Percentiles rank a stretch among this genome's conserved stretches.
Evolutionary conservation across 2,113 vertebrate species (phyloP).

Genomic region (Scytalopus superciliaris): DNA sequence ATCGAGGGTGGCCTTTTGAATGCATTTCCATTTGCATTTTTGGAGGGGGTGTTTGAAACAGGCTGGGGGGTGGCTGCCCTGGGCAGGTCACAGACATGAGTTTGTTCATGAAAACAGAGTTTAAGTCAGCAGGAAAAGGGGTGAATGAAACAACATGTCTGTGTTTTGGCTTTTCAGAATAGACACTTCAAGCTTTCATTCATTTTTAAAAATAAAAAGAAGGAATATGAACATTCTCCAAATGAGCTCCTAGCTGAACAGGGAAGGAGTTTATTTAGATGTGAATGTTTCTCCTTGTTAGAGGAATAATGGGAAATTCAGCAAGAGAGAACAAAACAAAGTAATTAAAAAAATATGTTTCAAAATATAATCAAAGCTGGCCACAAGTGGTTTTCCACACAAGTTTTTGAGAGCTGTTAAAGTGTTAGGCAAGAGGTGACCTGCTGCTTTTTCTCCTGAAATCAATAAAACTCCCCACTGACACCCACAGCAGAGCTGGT

Average conservation of each 20-base stretch:
- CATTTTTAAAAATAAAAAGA: not conserved
- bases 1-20: not conserved
- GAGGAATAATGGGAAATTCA: not conserved
- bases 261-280: not conserved
- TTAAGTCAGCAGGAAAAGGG: not conserved
- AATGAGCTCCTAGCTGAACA: not conserved
- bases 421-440: not conserved
- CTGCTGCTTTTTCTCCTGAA: not conserved
- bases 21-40: not conserved
- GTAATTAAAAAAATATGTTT: not conserved
- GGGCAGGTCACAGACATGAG: too few relatives aligned
- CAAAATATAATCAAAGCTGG: not conserved
- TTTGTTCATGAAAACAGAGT: not conserved
- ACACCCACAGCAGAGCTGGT: accelerated
- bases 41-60: not conserved
- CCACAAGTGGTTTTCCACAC: not conserved
- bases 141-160: not conserved
- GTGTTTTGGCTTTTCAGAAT: not conserved
- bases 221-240: not conserved
- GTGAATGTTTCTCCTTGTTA: not conserved
- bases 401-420: not conserved
- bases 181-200: not conserved
- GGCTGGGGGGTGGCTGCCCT: not conserved
- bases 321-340: not conserved
- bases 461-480: accelerated